A percentile compares a stretch with the other conserved stretches of the same genome.
These are phyloP conservation scores for Wiebesia pumilae DNA, from an alignment of 1,140 invertebrate genomes.

Conservation along the genomic window DNA sequence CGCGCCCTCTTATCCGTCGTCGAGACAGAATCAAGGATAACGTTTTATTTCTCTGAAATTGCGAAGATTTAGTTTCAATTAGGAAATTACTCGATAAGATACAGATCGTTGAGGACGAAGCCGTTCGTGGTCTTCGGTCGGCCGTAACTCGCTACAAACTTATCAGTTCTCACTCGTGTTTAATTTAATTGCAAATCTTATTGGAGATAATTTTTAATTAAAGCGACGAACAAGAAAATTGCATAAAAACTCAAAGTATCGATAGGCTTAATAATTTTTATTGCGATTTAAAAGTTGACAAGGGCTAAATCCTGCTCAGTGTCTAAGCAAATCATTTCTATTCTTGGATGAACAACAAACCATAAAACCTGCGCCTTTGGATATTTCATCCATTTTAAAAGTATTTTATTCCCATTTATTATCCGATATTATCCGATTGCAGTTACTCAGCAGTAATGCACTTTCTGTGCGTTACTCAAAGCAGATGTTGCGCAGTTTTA, in stretches of 20 bases:
- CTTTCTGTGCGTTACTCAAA: background rate
- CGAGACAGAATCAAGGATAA: background rate
- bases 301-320: background rate
- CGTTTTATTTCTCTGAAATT: background rate
- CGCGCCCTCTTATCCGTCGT: background rate
- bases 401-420: too few species aligned
- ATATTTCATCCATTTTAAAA: too few species aligned
- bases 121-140: background rate
- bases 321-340: background rate
- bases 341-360: too few species aligned
- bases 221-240: too few species aligned
- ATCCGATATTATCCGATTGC: too few species aligned
- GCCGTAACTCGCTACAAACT: background rate
- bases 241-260: background rate
- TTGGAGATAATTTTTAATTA: background rate
- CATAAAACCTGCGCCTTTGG: too few species aligned
- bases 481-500: background rate
- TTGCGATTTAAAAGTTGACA: background rate
- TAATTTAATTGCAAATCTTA: background rate
- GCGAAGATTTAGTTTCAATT: slow-evolving; percentile 24
- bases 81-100: slow-evolving; percentile 19
- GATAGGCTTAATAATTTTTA: background rate
- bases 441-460: background rate
- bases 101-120: background rate
- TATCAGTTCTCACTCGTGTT: background rate